Evolutionary conservation across 2,113 vertebrate species (phyloP).

Genomic region (Aptenodytes forsteri): DNA sequence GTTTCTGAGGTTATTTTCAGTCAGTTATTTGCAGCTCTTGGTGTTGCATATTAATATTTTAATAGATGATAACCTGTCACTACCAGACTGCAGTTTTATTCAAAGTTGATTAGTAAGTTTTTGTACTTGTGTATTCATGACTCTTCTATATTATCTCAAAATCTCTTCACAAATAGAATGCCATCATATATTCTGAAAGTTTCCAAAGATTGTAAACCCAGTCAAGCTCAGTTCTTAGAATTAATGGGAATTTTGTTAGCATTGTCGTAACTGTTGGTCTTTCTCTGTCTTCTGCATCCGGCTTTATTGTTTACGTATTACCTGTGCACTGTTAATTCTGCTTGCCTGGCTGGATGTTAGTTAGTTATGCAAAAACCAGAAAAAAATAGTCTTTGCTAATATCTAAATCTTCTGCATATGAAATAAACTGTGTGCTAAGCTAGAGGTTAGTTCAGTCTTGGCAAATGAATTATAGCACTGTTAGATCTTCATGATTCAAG

Average conservation of each 20-base stretch:
- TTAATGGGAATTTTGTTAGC: background rate
- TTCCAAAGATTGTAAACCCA: background rate
- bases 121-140: background rate
- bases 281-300: background rate
- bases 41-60: background rate
- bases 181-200: background rate
- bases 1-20: background rate
- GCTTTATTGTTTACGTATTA: background rate
- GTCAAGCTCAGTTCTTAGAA: background rate
- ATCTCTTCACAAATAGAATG: background rate
- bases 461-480: background rate
- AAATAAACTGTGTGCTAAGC: background rate
- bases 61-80: background rate
- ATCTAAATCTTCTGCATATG: background rate
- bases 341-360: background rate
- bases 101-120: background rate
- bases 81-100: background rate
- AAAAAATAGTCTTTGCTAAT: background rate
- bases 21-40: background rate
- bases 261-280: background rate
- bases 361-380: background rate
- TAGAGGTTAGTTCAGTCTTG: background rate
- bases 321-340: background rate
- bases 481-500: background rate
- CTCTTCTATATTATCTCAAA: background rate